Conservation (phyloP, 2,888 invertebrate species). For the Tenthredo distinguenda region DNA sequence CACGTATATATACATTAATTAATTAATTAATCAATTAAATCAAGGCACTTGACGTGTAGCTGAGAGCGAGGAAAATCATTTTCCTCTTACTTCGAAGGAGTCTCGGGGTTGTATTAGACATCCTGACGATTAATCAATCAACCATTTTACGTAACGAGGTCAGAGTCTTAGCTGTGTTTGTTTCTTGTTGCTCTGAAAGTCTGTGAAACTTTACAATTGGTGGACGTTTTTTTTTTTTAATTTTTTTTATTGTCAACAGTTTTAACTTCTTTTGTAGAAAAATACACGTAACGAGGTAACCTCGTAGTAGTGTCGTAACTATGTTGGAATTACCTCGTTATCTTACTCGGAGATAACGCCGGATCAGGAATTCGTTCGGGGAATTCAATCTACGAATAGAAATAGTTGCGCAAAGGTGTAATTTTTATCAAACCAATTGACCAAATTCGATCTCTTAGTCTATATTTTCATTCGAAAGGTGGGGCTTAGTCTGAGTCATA, state of each 20-base stretch:
- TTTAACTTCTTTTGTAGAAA: background rate
- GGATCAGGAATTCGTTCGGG: background rate
- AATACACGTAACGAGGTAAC: background rate
- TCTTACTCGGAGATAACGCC: background rate
- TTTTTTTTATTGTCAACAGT: too few species aligned
- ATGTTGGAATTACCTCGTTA: constrained; percentile 1
- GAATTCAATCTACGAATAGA: background rate
- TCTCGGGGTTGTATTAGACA: background rate
- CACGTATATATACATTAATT: background rate
- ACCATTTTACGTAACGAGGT: background rate
- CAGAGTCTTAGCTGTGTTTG: background rate
- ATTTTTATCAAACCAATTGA: background rate
- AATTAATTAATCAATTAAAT: background rate
- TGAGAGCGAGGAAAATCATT: background rate
- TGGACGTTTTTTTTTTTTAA: background rate
- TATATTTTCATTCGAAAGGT: background rate
- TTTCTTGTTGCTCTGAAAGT: background rate
- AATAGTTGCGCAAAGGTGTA: background rate
- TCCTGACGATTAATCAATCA: background rate
- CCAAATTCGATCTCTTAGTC: background rate
- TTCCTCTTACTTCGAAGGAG: background rate
- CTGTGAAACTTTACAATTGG: background rate
- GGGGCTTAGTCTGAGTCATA: background rate
- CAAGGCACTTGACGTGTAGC: background rate
- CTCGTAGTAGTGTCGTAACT: background rate